phyloP scores from a whole-genome alignment of 2,797 vertebrate genomes.

The Lacerta viridis region DNA sequence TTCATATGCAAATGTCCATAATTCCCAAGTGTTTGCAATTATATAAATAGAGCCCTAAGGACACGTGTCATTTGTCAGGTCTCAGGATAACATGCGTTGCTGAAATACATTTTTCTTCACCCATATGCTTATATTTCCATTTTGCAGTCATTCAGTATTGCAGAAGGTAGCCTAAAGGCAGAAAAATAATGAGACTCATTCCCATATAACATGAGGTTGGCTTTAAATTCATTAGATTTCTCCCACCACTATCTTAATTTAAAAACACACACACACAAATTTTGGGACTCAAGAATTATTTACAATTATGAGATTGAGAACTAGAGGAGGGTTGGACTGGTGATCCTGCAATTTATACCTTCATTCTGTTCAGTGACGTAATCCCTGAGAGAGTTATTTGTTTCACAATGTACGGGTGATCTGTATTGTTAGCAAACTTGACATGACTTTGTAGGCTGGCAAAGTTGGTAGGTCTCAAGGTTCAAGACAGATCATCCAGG shows the following conservation, averaged over 20 bases:
- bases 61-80: conserved; percentile 8
- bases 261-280: no score
- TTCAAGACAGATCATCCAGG: neutral
- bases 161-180: conserved; percentile 13
- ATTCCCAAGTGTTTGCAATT: conserved; percentile 32
- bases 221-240: neutral
- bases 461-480: neutral
- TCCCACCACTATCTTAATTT: neutral
- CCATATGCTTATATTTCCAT: conserved; percentile 24
- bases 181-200: conserved; percentile 22
- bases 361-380: neutral
- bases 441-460: neutral
- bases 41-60: conserved; percentile 22
- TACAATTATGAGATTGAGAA: neutral
- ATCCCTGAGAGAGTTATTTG: neutral
- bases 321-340: neutral
- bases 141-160: neutral
- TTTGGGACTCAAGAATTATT: neutral
- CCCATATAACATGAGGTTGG: neutral
- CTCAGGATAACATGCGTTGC: conserved; percentile 12
- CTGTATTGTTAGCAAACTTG: neutral
- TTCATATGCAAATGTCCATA: conserved; percentile 34
- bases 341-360: neutral
- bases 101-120: conserved; percentile 6
- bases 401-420: neutral